Percentiles rank a stretch among this genome's conserved stretches.
Conservation (phyloP, 2,888 invertebrate species). For the Malthinus flaveolus region DNA sequence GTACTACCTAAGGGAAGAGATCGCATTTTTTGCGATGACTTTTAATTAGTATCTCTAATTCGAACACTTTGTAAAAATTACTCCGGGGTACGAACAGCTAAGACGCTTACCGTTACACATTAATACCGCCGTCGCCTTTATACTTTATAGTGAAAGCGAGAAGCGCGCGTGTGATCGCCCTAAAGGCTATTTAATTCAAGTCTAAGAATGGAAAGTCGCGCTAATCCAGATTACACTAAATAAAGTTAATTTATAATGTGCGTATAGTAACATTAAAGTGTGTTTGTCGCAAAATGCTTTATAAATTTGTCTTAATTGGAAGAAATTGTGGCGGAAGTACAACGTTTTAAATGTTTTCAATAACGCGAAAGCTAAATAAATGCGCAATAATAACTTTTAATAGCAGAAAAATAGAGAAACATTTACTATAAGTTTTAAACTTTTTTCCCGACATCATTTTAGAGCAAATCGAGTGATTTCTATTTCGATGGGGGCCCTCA, state of each 20-base stretch:
- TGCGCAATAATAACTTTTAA: no score
- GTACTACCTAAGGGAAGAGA: neutral
- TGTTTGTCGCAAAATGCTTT: constrained; percentile 1
- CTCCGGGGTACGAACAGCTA: neutral
- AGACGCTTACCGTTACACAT: constrained; percentile 40
- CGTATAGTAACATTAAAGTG: constrained; percentile 11
- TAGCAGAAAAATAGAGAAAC: no score
- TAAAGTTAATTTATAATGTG: constrained; percentile 22
- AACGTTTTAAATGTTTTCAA: no score
- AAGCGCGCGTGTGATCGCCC: constrained; percentile 30
- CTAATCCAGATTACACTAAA: constrained; percentile 36
- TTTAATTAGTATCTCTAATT: neutral
- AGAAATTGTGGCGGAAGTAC: constrained; percentile 3
- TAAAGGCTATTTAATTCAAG: constrained; percentile 29
- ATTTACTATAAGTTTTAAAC: no score
- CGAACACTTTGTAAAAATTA: neutral
- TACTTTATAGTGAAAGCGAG: constrained; percentile 39
- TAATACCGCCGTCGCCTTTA: constrained; percentile 20
- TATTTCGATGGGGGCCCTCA: no score
- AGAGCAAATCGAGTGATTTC: no score
- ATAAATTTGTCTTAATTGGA: constrained; percentile 5
- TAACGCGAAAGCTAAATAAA: no score
- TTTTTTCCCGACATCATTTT: no score
- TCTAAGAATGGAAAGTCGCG: constrained; percentile 41
- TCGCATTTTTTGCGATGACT: neutral